Evolutionary conservation across 2,113 vertebrate genomes (phyloP).

Genomic region (Podarcis muralis): DNA sequence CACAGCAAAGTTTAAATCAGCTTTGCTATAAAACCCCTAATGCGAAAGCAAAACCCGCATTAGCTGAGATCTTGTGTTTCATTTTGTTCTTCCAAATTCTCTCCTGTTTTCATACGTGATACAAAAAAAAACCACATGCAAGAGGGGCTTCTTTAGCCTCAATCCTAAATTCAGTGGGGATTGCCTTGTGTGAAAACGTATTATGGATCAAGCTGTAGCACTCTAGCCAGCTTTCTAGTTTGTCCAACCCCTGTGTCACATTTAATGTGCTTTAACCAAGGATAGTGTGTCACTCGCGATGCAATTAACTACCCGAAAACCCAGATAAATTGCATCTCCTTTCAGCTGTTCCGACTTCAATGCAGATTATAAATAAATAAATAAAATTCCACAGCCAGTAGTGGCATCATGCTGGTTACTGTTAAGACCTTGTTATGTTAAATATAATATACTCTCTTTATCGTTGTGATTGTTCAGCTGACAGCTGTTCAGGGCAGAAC

Average conservation of each 20-base stretch:
- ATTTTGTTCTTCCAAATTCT: neutral
- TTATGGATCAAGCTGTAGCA: neutral
- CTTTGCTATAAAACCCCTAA: neutral
- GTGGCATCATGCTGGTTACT: constrained; percentile 63
- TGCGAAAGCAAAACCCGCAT: neutral
- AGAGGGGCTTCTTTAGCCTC: neutral
- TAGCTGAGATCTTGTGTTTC: neutral
- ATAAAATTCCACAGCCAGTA: constrained; percentile 52
- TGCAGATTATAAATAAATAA: constrained; percentile 31
- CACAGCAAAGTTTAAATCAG: neutral
- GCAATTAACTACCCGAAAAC: constrained; percentile 59
- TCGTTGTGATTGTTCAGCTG: constrained; percentile 66
- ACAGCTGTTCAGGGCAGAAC: constrained; percentile 66
- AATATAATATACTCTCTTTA: constrained; percentile 67
- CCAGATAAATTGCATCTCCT: neutral
- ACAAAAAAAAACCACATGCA: neutral
- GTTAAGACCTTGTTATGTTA: constrained; percentile 71
- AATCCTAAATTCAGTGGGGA: neutral
- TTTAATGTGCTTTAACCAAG: constrained; percentile 59
- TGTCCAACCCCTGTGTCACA: neutral
- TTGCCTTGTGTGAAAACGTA: neutral
- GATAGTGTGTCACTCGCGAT: constrained; percentile 23
- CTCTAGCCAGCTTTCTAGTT: neutral
- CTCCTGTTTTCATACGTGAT: neutral
- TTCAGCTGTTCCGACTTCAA: constrained; percentile 54